These are phyloP conservation scores for Epinotia demarniana DNA, from an alignment of 2,888 invertebrate species.

Conservation along the genomic window DNA sequence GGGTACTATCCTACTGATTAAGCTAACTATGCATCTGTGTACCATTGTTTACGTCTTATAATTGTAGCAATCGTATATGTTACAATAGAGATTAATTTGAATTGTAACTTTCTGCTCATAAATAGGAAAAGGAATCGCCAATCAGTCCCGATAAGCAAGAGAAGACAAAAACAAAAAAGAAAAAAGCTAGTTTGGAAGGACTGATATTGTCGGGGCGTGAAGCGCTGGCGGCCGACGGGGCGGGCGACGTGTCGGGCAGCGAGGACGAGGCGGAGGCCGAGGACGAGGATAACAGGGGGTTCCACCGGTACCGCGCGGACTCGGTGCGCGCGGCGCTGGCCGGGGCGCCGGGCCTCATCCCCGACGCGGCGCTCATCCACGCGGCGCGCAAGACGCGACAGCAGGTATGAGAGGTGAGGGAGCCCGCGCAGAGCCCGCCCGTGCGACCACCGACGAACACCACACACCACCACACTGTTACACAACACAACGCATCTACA, in stretches of 20 bases:
- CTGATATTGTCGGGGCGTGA: slow-evolving; percentile 91
- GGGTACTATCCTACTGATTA: background rate
- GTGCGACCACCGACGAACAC: background rate
- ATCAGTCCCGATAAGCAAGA: slow-evolving; percentile 55
- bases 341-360: slow-evolving; percentile 94
- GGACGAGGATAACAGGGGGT: slow-evolving; percentile 71
- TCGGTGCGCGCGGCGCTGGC: slow-evolving; percentile 90
- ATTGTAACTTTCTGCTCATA: background rate
- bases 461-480: background rate
- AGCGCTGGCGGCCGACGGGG: slow-evolving; percentile 91
- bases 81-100: background rate
- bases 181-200: slow-evolving; percentile 79
- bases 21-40: background rate
- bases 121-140: slow-evolving; percentile 59
- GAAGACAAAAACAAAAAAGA: slow-evolving; percentile 61
- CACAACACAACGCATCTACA: background rate
- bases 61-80: background rate
- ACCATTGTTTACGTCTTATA: background rate
- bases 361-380: slow-evolving; percentile 99
- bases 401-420: slow-evolving; percentile 92
- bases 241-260: slow-evolving; percentile 82
- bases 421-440: slow-evolving; percentile 59
- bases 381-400: slow-evolving; percentile 98
- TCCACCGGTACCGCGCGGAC: slow-evolving; percentile 84
- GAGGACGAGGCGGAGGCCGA: slow-evolving; percentile 85